Base-by-base conservation (phyloP, 1,140 invertebrate species). In the Cotesia typhae region DNA sequence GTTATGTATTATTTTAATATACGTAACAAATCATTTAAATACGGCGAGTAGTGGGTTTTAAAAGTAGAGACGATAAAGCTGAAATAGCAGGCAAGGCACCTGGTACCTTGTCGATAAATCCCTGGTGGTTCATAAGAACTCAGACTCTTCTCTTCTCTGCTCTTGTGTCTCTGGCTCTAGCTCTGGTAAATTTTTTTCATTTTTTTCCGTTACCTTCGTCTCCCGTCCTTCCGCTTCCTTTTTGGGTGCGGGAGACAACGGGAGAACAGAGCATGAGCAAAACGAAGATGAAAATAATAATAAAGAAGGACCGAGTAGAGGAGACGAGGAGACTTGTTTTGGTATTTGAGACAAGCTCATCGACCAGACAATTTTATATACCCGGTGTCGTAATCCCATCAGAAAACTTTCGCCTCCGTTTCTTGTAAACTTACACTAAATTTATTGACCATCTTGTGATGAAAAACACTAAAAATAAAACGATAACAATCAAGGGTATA, bases 21-120 rank as follows among this genome's bases (percentile, higher is more conserved):
- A 47, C 10, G 41, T 47, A 47, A 47, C 41, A 47, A 47, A 47
- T 47, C 41, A 47, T 47, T 47, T 47, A 47, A 47, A 47, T 47
- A 47, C 41, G 41, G 2, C 2, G 41, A 47, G 41, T 47, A 47
- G 41, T 47, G 41, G 41, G 41, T 47, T 47, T 47, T 47, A 47
- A 47, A 47, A 47, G 41, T 47, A 72, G 63, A 72, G 64, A 71
- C 73, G 52, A 70, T 71, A 71, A 73, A 47, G 38, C 36, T 70
- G 41, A 52, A 65, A 65, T 35, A 65, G 20, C 17, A 41, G 9
- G 6, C 51, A 74, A 76, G 73, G 67, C 77, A 79, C 75, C 78
- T 77, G 78, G 70, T 77, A 71, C 67, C 60, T 36, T 17, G 67
- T 70, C 75, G 69, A 76, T 76, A 76, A 76, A 76, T 76, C 70